phyloP scores from a whole-genome alignment of 2,113 vertebrate species.

The Lepisosteus osseus region DNA sequence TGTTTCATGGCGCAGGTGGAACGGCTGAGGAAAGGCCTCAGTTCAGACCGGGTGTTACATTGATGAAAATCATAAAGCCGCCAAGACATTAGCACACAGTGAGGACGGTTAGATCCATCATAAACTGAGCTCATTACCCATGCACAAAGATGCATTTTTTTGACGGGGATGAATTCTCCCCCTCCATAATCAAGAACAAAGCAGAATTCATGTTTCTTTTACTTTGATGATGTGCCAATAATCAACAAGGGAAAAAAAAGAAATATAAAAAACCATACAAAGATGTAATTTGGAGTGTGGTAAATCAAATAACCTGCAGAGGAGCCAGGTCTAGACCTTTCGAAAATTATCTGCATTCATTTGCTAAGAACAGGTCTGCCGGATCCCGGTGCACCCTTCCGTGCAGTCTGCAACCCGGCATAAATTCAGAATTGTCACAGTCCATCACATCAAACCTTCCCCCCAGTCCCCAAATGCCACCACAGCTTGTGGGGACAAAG shows the following conservation, averaged over 20 bases:
- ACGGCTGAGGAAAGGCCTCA: background rate
- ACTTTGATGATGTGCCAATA: no score
- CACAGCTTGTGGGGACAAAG: background rate
- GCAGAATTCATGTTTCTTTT: no score
- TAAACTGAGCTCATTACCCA: background rate
- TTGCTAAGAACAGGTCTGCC: background rate
- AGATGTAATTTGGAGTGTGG: no score
- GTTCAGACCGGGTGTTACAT: background rate
- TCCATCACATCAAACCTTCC: conserved; percentile 16
- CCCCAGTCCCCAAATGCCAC: conserved; percentile 6
- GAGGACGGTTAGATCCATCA: background rate
- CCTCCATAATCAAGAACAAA: no score
- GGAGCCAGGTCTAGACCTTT: background rate
- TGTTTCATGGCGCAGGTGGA: background rate
- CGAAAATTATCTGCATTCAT: background rate
- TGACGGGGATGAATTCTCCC: background rate
- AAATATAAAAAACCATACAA: no score
- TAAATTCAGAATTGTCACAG: conserved; percentile 22
- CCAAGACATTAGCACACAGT: background rate
- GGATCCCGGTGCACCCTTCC: conserved; percentile 13
- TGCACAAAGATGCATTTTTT: background rate
- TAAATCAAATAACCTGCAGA: background rate
- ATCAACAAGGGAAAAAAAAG: no score
- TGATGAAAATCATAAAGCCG: background rate
- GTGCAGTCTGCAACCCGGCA: conserved; percentile 6